These are phyloP conservation scores for Machimus rusticus DNA, from an alignment of 2,888 invertebrate genomes.

Conservation along the genomic window DNA sequence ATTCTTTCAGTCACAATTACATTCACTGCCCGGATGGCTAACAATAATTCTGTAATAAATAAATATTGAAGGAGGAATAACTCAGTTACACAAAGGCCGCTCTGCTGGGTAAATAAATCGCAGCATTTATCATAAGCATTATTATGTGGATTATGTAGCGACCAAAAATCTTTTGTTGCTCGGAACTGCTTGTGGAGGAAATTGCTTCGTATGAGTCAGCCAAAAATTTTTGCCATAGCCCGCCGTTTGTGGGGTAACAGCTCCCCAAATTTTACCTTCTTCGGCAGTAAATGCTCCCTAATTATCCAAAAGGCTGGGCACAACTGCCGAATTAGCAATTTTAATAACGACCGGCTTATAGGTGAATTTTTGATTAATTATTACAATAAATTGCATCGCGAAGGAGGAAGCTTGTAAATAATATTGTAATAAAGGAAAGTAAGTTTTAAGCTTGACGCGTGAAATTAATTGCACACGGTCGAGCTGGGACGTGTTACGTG, in stretches of 20 bases:
- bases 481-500: background rate
- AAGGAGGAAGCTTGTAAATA: background rate
- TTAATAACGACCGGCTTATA: background rate
- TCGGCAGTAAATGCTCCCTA: background rate
- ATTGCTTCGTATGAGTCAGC: conserved; percentile 15
- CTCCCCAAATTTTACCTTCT: background rate
- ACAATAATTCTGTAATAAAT: background rate
- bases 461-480: conserved; percentile 26
- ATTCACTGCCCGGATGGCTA: background rate
- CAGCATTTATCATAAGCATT: background rate
- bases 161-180: background rate
- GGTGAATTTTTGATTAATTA: conserved; percentile 3
- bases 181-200: background rate
- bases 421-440: conserved; percentile 24
- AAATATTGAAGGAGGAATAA: background rate
- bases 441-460: background rate
- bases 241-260: background rate
- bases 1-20: background rate
- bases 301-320: background rate
- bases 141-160: background rate
- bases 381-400: background rate
- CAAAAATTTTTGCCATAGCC: background rate
- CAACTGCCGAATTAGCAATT: background rate
- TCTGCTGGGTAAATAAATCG: background rate
- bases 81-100: background rate